Evolutionary conservation across 2,113 vertebrate genomes (phyloP).

Genomic region (Neogale vison): DNA sequence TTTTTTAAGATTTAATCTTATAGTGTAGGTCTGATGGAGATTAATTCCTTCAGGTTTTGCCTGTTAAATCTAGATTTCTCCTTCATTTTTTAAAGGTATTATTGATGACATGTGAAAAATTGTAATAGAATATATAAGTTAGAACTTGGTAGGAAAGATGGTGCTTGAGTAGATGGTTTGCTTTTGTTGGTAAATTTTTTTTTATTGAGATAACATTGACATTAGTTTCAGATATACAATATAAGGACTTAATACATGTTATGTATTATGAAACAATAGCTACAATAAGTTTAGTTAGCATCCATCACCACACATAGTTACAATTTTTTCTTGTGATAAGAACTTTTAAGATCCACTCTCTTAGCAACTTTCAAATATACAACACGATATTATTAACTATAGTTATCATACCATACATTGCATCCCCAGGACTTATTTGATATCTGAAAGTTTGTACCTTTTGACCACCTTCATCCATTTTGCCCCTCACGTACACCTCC

Average conservation of each 20-base stretch:
- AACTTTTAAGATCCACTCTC: neutral
- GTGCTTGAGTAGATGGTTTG: neutral
- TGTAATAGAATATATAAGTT: neutral
- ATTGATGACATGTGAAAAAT: neutral
- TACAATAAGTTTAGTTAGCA: neutral
- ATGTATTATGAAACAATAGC: neutral
- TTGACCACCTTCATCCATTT: neutral
- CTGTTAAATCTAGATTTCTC: neutral
- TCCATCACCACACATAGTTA: neutral
- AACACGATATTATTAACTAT: neutral
- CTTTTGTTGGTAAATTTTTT: neutral
- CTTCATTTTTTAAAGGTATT: neutral
- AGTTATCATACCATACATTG: neutral
- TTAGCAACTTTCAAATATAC: neutral
- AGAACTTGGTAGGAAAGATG: neutral
- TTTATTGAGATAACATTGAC: neutral
- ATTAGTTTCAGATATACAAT: neutral
- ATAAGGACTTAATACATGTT: neutral
- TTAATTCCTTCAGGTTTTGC: neutral
- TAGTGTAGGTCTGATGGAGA: neutral
- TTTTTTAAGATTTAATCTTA: neutral
- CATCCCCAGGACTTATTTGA: neutral
- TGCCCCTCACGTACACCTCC: neutral
- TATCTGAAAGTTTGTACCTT: neutral
- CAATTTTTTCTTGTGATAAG: neutral